phyloP scores from a whole-genome alignment of 1,140 invertebrate species.

The Sarcophaga bullata region DNA sequence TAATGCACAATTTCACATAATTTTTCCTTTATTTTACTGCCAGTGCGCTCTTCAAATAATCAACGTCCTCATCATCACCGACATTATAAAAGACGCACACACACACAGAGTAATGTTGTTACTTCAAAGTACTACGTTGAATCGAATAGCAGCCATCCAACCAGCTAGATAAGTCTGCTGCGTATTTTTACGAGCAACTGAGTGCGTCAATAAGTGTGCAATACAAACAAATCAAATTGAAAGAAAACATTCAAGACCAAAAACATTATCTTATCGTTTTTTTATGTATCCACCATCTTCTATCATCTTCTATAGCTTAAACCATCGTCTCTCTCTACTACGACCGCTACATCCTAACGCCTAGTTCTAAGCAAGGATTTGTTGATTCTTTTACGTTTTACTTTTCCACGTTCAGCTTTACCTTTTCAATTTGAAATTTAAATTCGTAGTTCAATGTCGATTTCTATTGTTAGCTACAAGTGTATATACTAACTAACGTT shows the following conservation, averaged over 20 bases:
- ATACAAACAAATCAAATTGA: conserved; percentile 23
- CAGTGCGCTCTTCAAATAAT: background rate
- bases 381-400: too few relatives aligned
- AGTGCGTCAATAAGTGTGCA: background rate
- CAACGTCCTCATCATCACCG: background rate
- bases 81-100: background rate
- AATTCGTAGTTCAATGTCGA: too few relatives aligned
- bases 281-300: background rate
- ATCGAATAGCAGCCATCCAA: background rate
- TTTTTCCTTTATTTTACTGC: background rate
- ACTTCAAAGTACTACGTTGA: background rate
- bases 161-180: background rate
- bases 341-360: too few relatives aligned
- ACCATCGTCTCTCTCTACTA: too few relatives aligned
- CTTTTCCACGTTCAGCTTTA: too few relatives aligned
- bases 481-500: too few relatives aligned
- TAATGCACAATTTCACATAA: conserved; percentile 19
- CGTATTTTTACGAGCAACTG: background rate
- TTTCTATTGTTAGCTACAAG: too few relatives aligned
- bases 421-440: too few relatives aligned
- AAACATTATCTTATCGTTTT: conserved; percentile 21
- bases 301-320: too few relatives aligned
- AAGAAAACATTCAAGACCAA: conserved; percentile 26
- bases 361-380: too few relatives aligned
- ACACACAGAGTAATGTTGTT: too few relatives aligned